phyloP scores from a whole-genome alignment of 2,888 invertebrate genomes.

The Dicyrtomina minuta region DNA sequence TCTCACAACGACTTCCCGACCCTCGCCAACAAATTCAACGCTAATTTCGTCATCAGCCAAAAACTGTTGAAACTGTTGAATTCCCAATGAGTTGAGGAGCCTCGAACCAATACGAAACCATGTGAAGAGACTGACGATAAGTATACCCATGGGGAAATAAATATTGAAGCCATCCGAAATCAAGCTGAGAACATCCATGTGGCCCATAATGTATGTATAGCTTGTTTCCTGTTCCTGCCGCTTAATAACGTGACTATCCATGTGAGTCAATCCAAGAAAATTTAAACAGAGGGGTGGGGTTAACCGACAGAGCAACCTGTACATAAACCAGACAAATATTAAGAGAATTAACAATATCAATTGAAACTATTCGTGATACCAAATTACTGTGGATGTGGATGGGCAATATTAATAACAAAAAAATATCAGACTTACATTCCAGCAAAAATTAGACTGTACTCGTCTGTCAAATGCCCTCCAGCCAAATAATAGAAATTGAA shows the following conservation, averaged over 20 bases:
- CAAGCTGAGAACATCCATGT: slow-evolving; percentile 96
- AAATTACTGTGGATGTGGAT: no score
- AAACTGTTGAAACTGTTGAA: slow-evolving; percentile 84
- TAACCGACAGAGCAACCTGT: slow-evolving; percentile 81
- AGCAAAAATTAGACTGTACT: slow-evolving; percentile 96
- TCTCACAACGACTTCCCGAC: slow-evolving; percentile 84
- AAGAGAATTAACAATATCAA: neutral
- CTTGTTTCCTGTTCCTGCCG: slow-evolving; percentile 78
- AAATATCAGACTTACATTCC: slow-evolving; percentile 81
- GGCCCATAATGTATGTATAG: slow-evolving; percentile 98
- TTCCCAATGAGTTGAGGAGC: slow-evolving; percentile 84
- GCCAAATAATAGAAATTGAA: slow-evolving; percentile 96
- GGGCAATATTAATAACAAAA: neutral
- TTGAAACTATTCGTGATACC: neutral
- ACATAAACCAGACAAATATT: no score
- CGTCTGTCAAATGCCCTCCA: slow-evolving; percentile 96
- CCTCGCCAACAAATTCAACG: slow-evolving; percentile 89
- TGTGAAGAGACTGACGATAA: slow-evolving; percentile 88
- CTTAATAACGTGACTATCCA: slow-evolving; percentile 93
- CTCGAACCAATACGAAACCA: slow-evolving; percentile 92
- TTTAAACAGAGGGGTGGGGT: slow-evolving; percentile 98
- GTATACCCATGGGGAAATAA: slow-evolving; percentile 89
- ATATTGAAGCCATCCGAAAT: slow-evolving; percentile 98
- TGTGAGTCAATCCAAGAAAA: slow-evolving; percentile 93
- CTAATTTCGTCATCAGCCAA: slow-evolving; percentile 86